A percentile compares a stretch with the other conserved stretches of the same genome.
Evolutionary conservation across 2,888 invertebrate genomes (phyloP).

Genomic region (Bhutanitis thaidina): DNA sequence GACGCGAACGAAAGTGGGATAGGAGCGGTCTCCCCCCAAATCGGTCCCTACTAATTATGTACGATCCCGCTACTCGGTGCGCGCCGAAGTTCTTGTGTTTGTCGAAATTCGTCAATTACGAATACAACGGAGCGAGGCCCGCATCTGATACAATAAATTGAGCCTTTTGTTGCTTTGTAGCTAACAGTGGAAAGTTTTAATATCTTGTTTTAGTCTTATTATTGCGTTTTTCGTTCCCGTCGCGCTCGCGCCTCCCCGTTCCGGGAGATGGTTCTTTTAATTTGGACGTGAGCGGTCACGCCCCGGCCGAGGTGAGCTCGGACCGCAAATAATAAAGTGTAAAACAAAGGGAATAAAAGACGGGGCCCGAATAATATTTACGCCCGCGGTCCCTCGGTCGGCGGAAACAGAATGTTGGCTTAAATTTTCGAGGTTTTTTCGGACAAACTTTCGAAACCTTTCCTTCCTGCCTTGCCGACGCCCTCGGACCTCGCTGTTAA

Average conservation of each 20-base stretch:
- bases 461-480: conserved; percentile 69
- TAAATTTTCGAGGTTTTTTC: conserved; percentile 62
- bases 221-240: conserved; percentile 34
- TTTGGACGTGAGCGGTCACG: conserved; percentile 31
- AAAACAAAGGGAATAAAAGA: conserved; percentile 71
- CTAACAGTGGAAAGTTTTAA: conserved; percentile 35
- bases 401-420: conserved; percentile 64
- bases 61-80: neutral
- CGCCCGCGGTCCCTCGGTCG: conserved; percentile 47
- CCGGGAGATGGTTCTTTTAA: conserved; percentile 30
- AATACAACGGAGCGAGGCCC: conserved; percentile 45
- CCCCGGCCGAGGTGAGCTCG: conserved; percentile 34
- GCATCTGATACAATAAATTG: conserved; percentile 45
- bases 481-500: conserved; percentile 57
- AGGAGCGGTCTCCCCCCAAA: conserved; percentile 32
- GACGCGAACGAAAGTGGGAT: conserved; percentile 45
- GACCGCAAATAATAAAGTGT: conserved; percentile 63
- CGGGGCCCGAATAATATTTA: conserved; percentile 70
- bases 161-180: conserved; percentile 55
- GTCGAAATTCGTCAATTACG: conserved; percentile 66
- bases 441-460: conserved; percentile 46
- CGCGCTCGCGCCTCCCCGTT: conserved; percentile 20
- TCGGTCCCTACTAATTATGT: conserved; percentile 21
- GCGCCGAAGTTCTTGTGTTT: conserved; percentile 48
- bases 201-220: conserved; percentile 52